A percentile compares a stretch with the other conserved stretches of the same genome.
Evolutionary conservation across 2,797 vertebrate species (phyloP).

Genomic region (Lagocephalus sceleratus): DNA sequence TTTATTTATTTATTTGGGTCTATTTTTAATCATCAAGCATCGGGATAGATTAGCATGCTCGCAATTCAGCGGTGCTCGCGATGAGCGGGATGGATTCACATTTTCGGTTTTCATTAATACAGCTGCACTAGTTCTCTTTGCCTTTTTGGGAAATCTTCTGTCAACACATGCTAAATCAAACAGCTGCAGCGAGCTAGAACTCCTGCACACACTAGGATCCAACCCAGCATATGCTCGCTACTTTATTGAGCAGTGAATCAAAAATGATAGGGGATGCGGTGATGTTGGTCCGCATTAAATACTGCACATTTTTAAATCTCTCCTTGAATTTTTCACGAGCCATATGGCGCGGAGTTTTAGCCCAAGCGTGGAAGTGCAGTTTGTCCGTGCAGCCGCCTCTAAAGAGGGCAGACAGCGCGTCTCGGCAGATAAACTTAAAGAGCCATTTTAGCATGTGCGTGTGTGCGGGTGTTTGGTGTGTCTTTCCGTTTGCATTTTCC

Average conservation of each 20-base stretch:
- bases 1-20: too few relatives aligned
- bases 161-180: too few relatives aligned
- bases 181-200: too few relatives aligned
- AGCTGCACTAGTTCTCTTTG: too few relatives aligned
- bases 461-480: constrained; percentile 6
- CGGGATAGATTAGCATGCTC: too few relatives aligned
- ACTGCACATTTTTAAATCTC: constrained; percentile 45
- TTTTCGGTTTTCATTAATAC: too few relatives aligned
- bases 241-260: constrained; percentile 16
- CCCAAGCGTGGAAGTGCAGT: constrained; percentile 35
- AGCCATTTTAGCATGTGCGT: constrained; percentile 38
- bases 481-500: constrained; percentile 27
- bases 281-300: constrained; percentile 40
- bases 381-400: constrained; percentile 43
- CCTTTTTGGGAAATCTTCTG: too few relatives aligned
- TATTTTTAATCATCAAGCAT: too few relatives aligned
- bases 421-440: constrained; percentile 58
- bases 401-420: constrained; percentile 66
- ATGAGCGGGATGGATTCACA: too few relatives aligned
- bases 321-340: constrained; percentile 58
- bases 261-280: constrained; percentile 9
- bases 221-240: not conserved
- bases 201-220: too few relatives aligned
- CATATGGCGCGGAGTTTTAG: constrained; percentile 50
- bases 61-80: too few relatives aligned